These are phyloP conservation scores for Vulpes lagopus DNA, from an alignment of 2,113 vertebrate genomes.

Conservation along the genomic window DNA sequence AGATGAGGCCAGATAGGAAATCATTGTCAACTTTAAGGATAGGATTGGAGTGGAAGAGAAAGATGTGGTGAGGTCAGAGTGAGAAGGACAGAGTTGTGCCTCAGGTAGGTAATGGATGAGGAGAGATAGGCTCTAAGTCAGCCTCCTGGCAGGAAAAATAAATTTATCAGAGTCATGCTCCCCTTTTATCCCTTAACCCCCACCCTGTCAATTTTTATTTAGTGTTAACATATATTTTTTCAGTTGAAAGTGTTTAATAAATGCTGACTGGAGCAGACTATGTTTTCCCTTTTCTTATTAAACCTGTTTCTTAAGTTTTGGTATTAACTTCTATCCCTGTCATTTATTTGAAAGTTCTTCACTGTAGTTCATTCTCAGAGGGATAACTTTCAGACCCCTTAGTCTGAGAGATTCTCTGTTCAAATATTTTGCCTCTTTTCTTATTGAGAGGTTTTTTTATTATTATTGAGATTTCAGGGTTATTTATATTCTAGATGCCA, in stretches of 20 bases:
- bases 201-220: not conserved
- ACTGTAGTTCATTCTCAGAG: not conserved
- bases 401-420: conserved; percentile 11
- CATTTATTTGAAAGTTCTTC: conserved; percentile 15
- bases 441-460: conserved; percentile 40
- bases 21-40: conserved; percentile 11
- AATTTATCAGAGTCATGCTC: not conserved
- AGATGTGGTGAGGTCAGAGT: not conserved
- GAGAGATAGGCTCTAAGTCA: not conserved
- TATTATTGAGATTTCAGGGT: not conserved
- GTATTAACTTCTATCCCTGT: not conserved
- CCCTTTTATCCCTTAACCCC: not conserved
- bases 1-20: not conserved
- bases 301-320: not conserved
- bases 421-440: conserved; percentile 19
- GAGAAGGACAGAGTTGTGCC: not conserved
- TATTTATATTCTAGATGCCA: conserved; percentile 1
- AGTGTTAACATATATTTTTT: not conserved
- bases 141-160: not conserved
- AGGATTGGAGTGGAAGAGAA: not conserved
- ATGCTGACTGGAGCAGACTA: not conserved
- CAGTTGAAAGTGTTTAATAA: conserved; percentile 2
- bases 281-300: conserved; percentile 1
- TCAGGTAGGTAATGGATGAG: not conserved
- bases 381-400: not conserved